phyloP scores from a whole-genome alignment of 2,797 vertebrate genomes.

The Phaenicophaeus curvirostris region DNA sequence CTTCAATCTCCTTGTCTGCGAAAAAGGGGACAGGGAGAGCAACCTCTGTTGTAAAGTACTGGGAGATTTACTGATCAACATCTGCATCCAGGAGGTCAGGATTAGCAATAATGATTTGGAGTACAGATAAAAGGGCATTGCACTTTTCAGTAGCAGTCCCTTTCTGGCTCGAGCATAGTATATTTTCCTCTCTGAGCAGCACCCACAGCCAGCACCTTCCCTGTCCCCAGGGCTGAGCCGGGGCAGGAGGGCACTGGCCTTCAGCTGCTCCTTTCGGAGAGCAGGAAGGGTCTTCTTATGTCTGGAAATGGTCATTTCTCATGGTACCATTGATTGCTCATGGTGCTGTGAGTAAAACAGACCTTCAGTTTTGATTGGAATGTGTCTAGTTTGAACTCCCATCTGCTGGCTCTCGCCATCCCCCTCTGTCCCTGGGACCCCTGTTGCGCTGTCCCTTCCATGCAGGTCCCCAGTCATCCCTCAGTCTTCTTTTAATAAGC shows the following conservation, averaged over 20 bases:
- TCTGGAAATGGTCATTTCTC: background rate
- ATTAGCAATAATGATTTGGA: background rate
- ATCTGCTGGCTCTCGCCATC: accelerated
- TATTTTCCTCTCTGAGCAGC: background rate
- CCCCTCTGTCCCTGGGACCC: too few relatives aligned
- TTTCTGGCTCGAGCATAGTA: accelerated
- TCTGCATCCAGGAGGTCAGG: background rate
- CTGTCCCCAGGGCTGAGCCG: background rate
- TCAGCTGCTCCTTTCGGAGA: background rate
- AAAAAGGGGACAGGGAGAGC: background rate
- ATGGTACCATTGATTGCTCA: accelerated
- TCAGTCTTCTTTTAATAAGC: background rate
- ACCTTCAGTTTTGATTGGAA: background rate
- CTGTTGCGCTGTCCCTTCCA: background rate
- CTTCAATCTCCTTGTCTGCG: background rate
- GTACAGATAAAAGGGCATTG: background rate
- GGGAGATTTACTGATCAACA: background rate
- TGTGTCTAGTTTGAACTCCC: background rate
- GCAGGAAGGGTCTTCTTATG: accelerated
- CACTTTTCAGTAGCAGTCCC: accelerated
- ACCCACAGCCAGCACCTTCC: background rate
- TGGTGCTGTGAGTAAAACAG: background rate
- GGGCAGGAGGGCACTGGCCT: accelerated
- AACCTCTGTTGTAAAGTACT: background rate
- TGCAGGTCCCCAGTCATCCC: background rate